Conservation (phyloP, 2,113 vertebrate species). For the Myotis lucifugus region DNA sequence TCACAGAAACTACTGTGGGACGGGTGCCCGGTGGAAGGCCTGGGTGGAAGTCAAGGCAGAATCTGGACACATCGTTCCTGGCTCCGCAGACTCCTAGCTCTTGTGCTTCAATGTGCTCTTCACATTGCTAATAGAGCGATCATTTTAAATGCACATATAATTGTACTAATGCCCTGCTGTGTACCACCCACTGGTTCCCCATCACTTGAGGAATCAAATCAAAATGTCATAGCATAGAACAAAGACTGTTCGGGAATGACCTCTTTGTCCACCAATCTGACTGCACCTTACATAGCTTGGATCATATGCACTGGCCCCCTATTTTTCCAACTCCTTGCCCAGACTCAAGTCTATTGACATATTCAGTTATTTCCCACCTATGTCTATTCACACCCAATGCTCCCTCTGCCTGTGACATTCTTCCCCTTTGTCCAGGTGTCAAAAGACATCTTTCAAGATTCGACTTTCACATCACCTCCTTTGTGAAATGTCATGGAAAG, state of each 20-base stretch:
- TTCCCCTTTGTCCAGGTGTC: not conserved
- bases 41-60: not conserved
- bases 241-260: not conserved
- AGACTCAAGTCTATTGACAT: not conserved
- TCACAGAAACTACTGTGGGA: not conserved
- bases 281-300: too few relatives aligned
- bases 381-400: rapidly evolving
- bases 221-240: not conserved
- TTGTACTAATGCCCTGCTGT: not conserved
- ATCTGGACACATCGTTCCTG: too few relatives aligned
- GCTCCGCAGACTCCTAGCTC: not conserved
- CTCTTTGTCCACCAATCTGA: not conserved
- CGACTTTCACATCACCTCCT: not conserved
- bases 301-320: not conserved
- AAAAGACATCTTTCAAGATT: not conserved
- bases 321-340: not conserved
- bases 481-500: not conserved
- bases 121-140: not conserved
- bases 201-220: not conserved
- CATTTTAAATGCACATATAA: not conserved
- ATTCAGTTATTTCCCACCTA: not conserved
- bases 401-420: not conserved
- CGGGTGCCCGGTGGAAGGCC: not conserved
- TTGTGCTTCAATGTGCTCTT: not conserved
- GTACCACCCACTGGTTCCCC: not conserved